A percentile compares a stretch with the other conserved stretches of the same genome.
Evolutionary conservation across 2,797 vertebrate genomes (phyloP).

Genomic region (Pithecia hirsuta): DNA sequence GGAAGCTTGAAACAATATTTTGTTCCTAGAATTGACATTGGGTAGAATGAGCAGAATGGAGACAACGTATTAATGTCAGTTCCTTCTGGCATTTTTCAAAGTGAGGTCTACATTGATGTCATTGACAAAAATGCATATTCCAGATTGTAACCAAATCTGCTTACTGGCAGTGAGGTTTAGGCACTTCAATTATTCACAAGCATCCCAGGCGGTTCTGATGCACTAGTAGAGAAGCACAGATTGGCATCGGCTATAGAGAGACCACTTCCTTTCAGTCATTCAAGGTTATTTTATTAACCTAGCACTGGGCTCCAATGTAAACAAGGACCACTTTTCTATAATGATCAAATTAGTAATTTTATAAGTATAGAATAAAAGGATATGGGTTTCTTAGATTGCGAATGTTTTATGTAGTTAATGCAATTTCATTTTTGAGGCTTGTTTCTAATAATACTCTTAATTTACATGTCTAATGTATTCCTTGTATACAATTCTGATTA

Average conservation of each 20-base stretch:
- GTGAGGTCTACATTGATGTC: background rate
- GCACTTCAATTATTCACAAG: background rate
- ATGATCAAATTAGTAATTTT: constrained; percentile 38
- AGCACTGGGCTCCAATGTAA: background rate
- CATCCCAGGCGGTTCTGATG: background rate
- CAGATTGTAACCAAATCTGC: background rate
- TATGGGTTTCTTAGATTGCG: background rate
- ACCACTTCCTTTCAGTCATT: background rate
- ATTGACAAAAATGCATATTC: background rate
- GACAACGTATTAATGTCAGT: background rate
- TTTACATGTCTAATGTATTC: constrained; percentile 59
- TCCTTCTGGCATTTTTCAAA: constrained; percentile 10
- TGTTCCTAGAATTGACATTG: background rate
- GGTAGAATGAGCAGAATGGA: background rate
- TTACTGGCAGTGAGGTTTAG: background rate
- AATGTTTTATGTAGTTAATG: constrained; percentile 47
- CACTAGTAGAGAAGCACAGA: background rate
- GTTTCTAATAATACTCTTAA: constrained; percentile 54
- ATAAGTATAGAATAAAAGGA: constrained; percentile 38
- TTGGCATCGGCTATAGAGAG: background rate
- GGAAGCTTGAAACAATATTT: background rate
- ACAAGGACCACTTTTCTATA: constrained; percentile 36
- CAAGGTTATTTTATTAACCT: background rate
- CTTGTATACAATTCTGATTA: constrained; percentile 55
- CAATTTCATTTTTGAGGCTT: constrained; percentile 61